phyloP scores from a whole-genome alignment of 1,140 invertebrate genomes.

The Drosophila setifemur region DNA sequence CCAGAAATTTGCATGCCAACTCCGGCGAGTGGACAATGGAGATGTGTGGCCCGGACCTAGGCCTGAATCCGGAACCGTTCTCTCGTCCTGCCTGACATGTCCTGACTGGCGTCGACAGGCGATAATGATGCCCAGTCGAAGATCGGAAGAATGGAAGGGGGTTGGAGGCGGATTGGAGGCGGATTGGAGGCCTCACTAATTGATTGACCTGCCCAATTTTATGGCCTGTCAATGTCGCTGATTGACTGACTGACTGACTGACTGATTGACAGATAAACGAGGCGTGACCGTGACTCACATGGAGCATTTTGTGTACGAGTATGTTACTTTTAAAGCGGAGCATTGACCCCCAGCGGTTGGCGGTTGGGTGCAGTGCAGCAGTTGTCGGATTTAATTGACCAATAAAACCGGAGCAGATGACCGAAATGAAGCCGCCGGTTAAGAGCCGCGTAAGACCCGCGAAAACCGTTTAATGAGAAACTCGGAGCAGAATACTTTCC shows the following conservation, averaged over 20 bases:
- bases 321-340: slow-evolving; percentile 39
- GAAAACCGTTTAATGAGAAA: slow-evolving; percentile 24
- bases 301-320: slow-evolving; percentile 4
- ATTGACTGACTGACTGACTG: slow-evolving; percentile 31
- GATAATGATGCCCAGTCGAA: slow-evolving; percentile 28
- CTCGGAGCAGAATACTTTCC: too few relatives aligned
- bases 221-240: slow-evolving; percentile 46
- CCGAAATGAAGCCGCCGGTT: slow-evolving; percentile 1
- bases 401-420: slow-evolving; percentile 26
- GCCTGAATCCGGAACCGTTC: not conserved
- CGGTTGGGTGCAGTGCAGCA: too few relatives aligned
- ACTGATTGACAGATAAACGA: slow-evolving; percentile 34
- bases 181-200: slow-evolving; percentile 36
- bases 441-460: not conserved
- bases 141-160: not conserved
- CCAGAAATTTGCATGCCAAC: slow-evolving; percentile 56
- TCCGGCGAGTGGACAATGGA: slow-evolving; percentile 9
- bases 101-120: slow-evolving; percentile 43
- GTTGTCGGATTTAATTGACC: slow-evolving; percentile 39
- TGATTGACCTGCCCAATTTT: slow-evolving; percentile 57
- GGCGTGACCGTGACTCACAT: slow-evolving; percentile 4
- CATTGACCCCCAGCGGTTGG: slow-evolving; percentile 37
- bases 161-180: not conserved
- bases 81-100: slow-evolving; percentile 13
- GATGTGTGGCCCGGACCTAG: not conserved